phyloP scores from a whole-genome alignment of 2,113 vertebrate species.

The Platycercus adscitus region DNA sequence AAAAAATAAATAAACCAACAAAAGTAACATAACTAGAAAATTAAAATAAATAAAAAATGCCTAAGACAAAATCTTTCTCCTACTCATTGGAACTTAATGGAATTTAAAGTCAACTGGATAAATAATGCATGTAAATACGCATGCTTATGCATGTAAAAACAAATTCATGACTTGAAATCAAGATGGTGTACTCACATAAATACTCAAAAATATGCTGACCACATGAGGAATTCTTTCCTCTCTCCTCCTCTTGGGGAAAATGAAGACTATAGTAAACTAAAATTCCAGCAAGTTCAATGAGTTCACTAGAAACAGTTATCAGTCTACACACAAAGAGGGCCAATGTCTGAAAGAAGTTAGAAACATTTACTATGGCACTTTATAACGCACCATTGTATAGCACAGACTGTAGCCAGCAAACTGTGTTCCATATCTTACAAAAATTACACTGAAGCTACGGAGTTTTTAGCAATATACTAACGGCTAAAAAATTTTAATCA shows the following conservation, averaged over 20 bases:
- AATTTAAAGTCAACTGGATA: conserved; percentile 78
- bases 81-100: conserved; percentile 83
- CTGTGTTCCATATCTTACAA: conserved; percentile 61
- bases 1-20: conserved; percentile 81
- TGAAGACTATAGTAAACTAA: conserved; percentile 69
- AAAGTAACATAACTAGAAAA: conserved; percentile 82
- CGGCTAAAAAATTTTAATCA: conserved; percentile 70
- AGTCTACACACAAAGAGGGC: conserved; percentile 66
- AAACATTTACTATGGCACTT: conserved; percentile 68
- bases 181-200: conserved; percentile 80
- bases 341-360: conserved; percentile 53
- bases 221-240: conserved; percentile 73
- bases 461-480: conserved; percentile 64
- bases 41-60: conserved; percentile 75
- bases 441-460: conserved; percentile 57
- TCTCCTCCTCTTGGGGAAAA: conserved; percentile 67
- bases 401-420: conserved; percentile 63
- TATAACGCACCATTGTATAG: conserved; percentile 48
- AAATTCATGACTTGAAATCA: conserved; percentile 83
- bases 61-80: conserved; percentile 73
- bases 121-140: conserved; percentile 82
- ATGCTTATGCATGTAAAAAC: conserved; percentile 84
- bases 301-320: conserved; percentile 55
- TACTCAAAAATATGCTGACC: conserved; percentile 74
- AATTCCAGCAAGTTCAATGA: conserved; percentile 79